Base-by-base conservation (phyloP, 2,797 vertebrate genomes). In the Percopsis omiscomaycus region DNA sequence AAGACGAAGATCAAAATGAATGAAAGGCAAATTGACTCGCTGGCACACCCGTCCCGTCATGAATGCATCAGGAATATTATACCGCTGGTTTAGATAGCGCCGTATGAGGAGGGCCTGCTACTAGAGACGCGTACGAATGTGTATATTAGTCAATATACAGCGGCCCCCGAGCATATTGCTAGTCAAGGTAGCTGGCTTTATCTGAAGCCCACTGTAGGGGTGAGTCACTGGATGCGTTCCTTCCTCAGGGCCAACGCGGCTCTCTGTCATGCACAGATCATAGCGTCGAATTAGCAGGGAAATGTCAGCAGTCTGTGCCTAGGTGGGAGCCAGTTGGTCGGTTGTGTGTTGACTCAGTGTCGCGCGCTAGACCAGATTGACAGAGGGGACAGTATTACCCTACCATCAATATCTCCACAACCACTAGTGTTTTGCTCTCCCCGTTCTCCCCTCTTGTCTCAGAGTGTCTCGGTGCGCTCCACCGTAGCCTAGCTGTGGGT, bases 1-100 rank as follows among this genome's bases (percentile, higher is more conserved):
- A 55, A 57, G 55, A 71, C 74, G 50, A 53, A 69, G 66, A 69
- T 29, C 32, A 47, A 69, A 64, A 65, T 71, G 67, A 77, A 69
- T 55, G 67, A 42, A 75, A 37, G 32, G 32, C 32, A 37, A 37
- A 37, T 37, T 6, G 32, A 37, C 32, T 37, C 3, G 5, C 32
- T 37, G 32, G 5, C 32, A 37, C 32, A 37, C 32, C 32, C 32
- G 32, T 6, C 32, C 3, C 32, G 59, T 59, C 66, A 37, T 0
- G 13, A 28, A n/a, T 48, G 13, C 12, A 12, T 47, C 46, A 47
- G 6, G 46, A 32, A 55, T 15, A 16, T 55, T 32, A 37, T 37
- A 6, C 32, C 6, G 3, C 3, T 37, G 32, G 32, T 37, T 37
- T 6, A 37, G 32, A 37, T 37, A 37, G 32, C 4, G 4, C 32